Base-by-base conservation (phyloP, 2,888 invertebrate species). In the Helleia helle region DNA sequence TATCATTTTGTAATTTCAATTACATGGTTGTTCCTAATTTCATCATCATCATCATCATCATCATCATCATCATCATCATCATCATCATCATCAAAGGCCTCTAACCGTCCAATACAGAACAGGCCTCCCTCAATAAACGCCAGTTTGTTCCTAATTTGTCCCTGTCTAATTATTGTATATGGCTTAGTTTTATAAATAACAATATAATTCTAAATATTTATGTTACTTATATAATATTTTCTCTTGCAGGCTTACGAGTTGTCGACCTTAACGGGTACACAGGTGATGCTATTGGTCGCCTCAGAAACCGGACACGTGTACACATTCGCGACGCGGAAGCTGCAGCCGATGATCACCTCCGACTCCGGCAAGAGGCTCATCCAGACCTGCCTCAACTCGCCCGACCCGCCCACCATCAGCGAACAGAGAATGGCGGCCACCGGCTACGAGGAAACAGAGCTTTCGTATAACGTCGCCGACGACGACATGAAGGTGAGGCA, bases 241-340 rank as follows among this genome's bases (percentile, higher is more conserved):
- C 45, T 51, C 56, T 73, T 71, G 6, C 90, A 99, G 99, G 99
- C 99, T 43, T 99, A 99, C 87, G 99, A 99, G 86, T 86, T 99
- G 65, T 98, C 99, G 47, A 99, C 99, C 55, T 83, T 99, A 74
- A 99, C 99, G 51, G 99, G 99, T 40, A 99, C 99, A 24, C 99
- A 99, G 87, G 99, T 99, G 76, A 99, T 99, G 99, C 88, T 99
- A 62, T 88, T 99, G 68, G 99, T 99, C 53, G 99, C 99, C 47
- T 97, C 96, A 51, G 99, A 98, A 83, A 99, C 99, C 12, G 99
- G 99, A 40, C 99, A 99, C 86, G 99, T 99, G 64, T 99, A 99
- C 87, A 99, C 99, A 49, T 99, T 99, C 86, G 99, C 99, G 50
- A 99, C 99, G 56, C 90, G 97, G 56, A 97, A 97, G 77, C 89